A percentile compares a stretch with the other conserved stretches of the same genome.
Conservation (phyloP, 2,797 vertebrate genomes). For the Hylomyscus alleni region DNA sequence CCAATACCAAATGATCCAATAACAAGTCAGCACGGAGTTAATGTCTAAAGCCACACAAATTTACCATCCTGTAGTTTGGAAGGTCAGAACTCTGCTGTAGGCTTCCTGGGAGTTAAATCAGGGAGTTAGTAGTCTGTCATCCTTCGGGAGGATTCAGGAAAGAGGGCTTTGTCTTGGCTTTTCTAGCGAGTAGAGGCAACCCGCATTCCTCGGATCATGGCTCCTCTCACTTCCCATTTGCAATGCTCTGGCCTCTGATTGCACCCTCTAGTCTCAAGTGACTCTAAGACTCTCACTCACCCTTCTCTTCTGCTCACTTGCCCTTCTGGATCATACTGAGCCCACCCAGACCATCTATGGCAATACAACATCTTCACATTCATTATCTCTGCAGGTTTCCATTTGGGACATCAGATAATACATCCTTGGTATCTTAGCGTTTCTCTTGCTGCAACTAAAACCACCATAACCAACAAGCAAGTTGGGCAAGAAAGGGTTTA, state of each 20-base stretch:
- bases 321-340: neutral
- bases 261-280: neutral
- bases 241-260: neutral
- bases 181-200: neutral
- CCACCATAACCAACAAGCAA: neutral
- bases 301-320: neutral
- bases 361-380: neutral
- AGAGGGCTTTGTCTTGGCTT: neutral
- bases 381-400: neutral
- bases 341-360: neutral
- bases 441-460: neutral
- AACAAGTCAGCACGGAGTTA: neutral
- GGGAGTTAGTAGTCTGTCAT: neutral
- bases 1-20: neutral
- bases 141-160: neutral
- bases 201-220: neutral
- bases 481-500: neutral
- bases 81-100: slow-evolving; percentile 16
- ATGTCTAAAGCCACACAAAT: neutral
- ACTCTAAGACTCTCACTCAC: neutral
- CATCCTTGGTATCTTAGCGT: neutral
- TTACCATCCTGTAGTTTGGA: neutral
- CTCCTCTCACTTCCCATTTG: neutral
- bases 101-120: slow-evolving; percentile 24
- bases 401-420: neutral